phyloP scores from a whole-genome alignment of 64 coral and sea anemone species.

The Montipora cactus region DNA sequence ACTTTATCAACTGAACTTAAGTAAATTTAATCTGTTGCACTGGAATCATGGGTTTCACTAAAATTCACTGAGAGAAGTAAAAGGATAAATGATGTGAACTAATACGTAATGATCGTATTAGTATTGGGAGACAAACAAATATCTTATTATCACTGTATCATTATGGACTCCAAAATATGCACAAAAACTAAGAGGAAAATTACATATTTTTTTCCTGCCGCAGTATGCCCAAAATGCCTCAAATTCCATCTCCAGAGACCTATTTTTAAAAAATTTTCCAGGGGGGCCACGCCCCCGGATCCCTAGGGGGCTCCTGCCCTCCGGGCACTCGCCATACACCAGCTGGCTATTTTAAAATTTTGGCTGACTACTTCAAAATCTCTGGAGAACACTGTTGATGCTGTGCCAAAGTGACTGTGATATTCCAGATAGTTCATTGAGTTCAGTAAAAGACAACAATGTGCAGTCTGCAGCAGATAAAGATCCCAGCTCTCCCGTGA shows the following conservation, averaged over 20 bases:
- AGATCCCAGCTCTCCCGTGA: too few relatives aligned
- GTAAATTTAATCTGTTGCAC: background rate
- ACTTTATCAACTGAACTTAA: constrained; percentile 39
- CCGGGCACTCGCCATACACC: background rate
- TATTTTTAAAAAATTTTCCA: background rate
- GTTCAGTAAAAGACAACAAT: too few relatives aligned
- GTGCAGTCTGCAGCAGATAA: too few relatives aligned
- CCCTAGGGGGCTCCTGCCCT: constrained; percentile 7
- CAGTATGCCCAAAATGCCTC: constrained; percentile 45
- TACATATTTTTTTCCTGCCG: constrained; percentile 19
- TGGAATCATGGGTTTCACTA: constrained; percentile 35
- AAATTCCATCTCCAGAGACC: constrained; percentile 21
- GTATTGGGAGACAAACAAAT: constrained; percentile 54
- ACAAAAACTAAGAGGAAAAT: constrained; percentile 47
- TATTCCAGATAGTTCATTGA: too few relatives aligned
- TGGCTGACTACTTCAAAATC: constrained; percentile 15
- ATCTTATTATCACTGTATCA: constrained; percentile 35
- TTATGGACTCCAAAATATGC: constrained; percentile 44
- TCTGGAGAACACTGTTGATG: constrained; percentile 1
- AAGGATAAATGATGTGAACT: constrained; percentile 39
- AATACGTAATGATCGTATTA: constrained; percentile 39
- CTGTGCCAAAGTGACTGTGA: too few relatives aligned
- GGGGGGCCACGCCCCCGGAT: background rate
- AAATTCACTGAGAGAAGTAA: constrained; percentile 43
- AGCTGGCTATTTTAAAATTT: constrained; percentile 9